Evolutionary conservation across 1,140 invertebrate genomes (phyloP).

Genomic region (Nasonia giraulti): DNA sequence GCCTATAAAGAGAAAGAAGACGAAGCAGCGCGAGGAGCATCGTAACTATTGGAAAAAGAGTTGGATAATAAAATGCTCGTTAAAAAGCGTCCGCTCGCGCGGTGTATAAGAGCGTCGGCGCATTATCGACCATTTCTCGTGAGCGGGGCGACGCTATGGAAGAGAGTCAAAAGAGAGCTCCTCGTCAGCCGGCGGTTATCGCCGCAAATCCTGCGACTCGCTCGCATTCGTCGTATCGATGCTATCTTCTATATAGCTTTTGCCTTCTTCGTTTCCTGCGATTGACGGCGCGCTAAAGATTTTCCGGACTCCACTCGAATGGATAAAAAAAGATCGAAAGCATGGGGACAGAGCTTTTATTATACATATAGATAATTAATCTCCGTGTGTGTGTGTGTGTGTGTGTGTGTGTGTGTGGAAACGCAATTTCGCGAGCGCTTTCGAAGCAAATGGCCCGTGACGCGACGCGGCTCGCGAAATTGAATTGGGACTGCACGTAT

Average conservation of each 20-base stretch:
- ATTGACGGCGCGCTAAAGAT: constrained; percentile 44
- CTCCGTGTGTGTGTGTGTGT: not conserved
- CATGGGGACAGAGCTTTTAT: not conserved
- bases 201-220: not conserved
- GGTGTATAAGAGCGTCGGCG: not conserved
- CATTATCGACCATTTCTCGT: not conserved
- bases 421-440: not conserved
- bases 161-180: no score
- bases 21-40: not conserved
- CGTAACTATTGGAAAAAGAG: not conserved
- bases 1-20: not conserved
- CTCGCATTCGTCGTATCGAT: not conserved
- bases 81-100: not conserved
- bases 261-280: constrained; percentile 23
- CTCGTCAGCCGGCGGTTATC: not conserved
- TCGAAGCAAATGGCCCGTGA: constrained; percentile 37
- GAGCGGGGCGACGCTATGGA: no score
- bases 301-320: not conserved
- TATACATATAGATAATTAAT: constrained; percentile 23
- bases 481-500: no score
- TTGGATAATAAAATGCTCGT: constrained; percentile 4
- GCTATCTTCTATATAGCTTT: not conserved
- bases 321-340: not conserved
- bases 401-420: not conserved
- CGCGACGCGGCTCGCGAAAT: no score